Conservation (phyloP, 2,113 vertebrate genomes). For the Notarius lentiginosus region DNA sequence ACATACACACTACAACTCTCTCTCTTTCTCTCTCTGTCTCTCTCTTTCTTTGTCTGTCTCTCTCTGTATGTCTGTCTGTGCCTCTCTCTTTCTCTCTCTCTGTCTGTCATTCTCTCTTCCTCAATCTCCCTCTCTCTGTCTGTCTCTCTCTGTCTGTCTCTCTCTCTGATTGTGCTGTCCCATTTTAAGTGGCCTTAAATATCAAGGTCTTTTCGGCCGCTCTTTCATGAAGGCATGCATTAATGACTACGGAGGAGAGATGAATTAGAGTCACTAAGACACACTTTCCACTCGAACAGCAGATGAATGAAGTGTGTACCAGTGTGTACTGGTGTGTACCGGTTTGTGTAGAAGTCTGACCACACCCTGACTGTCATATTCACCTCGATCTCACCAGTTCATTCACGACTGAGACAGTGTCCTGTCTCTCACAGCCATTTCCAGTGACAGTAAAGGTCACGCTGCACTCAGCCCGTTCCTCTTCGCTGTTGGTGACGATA, state of each 20-base stretch:
- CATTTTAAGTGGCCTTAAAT: background rate
- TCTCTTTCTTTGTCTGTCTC: too few species aligned
- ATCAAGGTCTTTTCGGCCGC: background rate
- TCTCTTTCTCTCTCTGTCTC: background rate
- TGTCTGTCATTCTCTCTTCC: background rate
- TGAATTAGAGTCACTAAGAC: background rate
- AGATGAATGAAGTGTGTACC: background rate
- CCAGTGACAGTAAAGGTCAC: background rate
- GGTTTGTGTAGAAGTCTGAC: background rate
- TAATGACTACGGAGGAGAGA: background rate
- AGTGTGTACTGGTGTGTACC: background rate
- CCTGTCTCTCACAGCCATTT: slow-evolving; percentile 9
- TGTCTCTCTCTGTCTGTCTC: background rate
- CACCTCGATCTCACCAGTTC: background rate
- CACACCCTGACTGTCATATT: background rate
- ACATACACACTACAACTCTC: background rate
- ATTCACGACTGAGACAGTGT: background rate
- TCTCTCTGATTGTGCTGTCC: background rate
- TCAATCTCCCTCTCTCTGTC: background rate
- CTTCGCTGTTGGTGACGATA: slow-evolving; percentile 42
- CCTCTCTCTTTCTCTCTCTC: too few species aligned
- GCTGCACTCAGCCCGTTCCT: slow-evolving; percentile 30
- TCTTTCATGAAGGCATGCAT: background rate
- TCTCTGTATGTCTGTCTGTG: too few species aligned
- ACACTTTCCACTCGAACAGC: background rate